Evolutionary conservation across 1,140 invertebrate genomes (phyloP).

Genomic region (Caenorhabditis tropicalis): DNA sequence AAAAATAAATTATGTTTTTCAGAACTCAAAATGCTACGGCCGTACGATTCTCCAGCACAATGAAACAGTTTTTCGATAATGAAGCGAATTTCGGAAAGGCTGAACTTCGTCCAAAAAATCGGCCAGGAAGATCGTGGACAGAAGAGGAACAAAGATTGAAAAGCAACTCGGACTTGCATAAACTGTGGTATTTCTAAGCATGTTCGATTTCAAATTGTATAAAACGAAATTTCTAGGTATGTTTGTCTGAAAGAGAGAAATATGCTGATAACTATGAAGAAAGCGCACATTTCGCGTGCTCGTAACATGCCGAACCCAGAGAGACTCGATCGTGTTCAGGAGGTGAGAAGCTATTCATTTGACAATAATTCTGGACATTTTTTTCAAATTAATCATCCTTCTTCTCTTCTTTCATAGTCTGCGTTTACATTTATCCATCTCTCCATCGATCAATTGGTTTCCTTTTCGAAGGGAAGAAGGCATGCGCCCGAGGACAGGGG

Average conservation of each 20-base stretch:
- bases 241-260: constrained; percentile 93
- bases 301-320: constrained; percentile 91
- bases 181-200: constrained; percentile 83
- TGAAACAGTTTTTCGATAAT: constrained; percentile 86
- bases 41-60: background rate
- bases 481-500: too few species aligned
- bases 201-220: background rate
- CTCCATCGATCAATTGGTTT: too few species aligned
- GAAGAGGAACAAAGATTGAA: constrained; percentile 90
- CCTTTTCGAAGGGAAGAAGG: too few species aligned
- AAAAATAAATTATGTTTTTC: background rate
- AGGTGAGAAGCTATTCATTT: constrained; percentile 53
- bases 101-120: constrained; percentile 79
- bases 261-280: constrained; percentile 95
- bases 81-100: constrained; percentile 84
- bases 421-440: too few species aligned
- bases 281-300: constrained; percentile 79
- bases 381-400: too few species aligned
- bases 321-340: constrained; percentile 86
- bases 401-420: too few species aligned
- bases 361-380: too few species aligned
- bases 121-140: constrained; percentile 83
- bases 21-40: background rate
- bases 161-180: constrained; percentile 93
- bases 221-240: constrained; percentile 76